Base-by-base conservation (phyloP, 2,888 invertebrate species). In the Macropis europaea region DNA sequence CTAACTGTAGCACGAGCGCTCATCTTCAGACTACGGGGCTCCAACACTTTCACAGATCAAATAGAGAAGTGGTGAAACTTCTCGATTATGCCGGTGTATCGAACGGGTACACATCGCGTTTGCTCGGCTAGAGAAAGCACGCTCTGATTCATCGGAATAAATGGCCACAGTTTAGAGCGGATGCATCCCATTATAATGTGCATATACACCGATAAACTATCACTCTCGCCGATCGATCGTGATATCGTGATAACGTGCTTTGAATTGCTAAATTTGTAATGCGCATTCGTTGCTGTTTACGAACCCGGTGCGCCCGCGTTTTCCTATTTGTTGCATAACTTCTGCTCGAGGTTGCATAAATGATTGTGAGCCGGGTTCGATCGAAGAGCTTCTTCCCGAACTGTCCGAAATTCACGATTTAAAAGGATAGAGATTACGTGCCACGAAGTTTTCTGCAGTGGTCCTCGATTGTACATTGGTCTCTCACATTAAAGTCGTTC, bases 1-100 rank as follows among this genome's bases (percentile, higher is more conserved):
- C 75, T 78, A 87, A 87, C 84, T 80, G 77, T 75, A 77, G 77
- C 81, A 81, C 76, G 81, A 83, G 79, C 75, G 82, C 79, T 69
- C 73, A 79, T 82, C 82, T 81, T 80, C 75, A 81, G 73, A 64
- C 70, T n/a, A 76, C 77, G 76, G 71, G 70, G 62, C 79, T 77
- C 75, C 79, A 77, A 78, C 74, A 78, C 76, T 76, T 78, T 79
- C 77, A 76, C 79, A 81, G 77, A 82, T 81, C 79, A 72, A 74
- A 79, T 76, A 66, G 70, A 66, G 70, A 75, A 75, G 66, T 73
- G 73, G 71, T 73, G 79, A 79, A 78, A 79, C 76, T 73, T 26
- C 56, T 59, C 69, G 62, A 63, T 68, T 64, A 63, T 70, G 36
- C 73, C 53, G 45, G 59, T 54, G 63, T 50, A 70, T 70, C 67